Evolutionary conservation across 1,140 invertebrate genomes (phyloP).

Genomic region (Cheumatopsyche charites): DNA sequence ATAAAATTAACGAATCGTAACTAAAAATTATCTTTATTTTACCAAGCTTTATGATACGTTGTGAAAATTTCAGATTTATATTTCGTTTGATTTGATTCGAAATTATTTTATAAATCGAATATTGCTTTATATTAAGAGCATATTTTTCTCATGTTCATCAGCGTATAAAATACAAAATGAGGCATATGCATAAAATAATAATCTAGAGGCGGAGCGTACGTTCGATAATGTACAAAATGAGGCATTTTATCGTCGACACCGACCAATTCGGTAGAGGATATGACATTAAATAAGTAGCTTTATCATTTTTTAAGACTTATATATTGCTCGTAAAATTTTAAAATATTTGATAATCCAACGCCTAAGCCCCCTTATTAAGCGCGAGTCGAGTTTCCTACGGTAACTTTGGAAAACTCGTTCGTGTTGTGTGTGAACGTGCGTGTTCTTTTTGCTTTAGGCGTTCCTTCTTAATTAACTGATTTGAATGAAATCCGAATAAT

Average conservation of each 20-base stretch:
- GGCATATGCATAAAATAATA: no score
- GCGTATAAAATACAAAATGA: no score
- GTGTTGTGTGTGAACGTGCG: background rate
- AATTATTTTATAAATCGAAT: no score
- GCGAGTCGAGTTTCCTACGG: background rate
- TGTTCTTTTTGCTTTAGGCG: background rate
- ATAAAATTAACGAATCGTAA: conserved; percentile 30
- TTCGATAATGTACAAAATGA: conserved; percentile 1
- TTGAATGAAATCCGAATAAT: conserved; percentile 48
- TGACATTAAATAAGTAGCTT: conserved; percentile 22
- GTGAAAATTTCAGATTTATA: no score
- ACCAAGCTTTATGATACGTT: no score
- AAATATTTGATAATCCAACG: conserved; percentile 35
- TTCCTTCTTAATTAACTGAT: conserved; percentile 46
- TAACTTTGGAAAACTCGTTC: background rate
- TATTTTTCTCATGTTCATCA: no score
- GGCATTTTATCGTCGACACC: conserved; percentile 6
- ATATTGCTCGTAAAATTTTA: conserved; percentile 31
- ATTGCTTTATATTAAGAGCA: no score
- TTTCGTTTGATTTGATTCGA: no score
- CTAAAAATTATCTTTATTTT: background rate
- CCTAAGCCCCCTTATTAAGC: conserved; percentile 10
- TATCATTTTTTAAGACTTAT: conserved; percentile 24
- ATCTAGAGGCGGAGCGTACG: background rate
- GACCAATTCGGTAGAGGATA: conserved; percentile 15